Base-by-base conservation (phyloP, 2,797 vertebrate species). In the Acrocephalus scirpaceus region DNA sequence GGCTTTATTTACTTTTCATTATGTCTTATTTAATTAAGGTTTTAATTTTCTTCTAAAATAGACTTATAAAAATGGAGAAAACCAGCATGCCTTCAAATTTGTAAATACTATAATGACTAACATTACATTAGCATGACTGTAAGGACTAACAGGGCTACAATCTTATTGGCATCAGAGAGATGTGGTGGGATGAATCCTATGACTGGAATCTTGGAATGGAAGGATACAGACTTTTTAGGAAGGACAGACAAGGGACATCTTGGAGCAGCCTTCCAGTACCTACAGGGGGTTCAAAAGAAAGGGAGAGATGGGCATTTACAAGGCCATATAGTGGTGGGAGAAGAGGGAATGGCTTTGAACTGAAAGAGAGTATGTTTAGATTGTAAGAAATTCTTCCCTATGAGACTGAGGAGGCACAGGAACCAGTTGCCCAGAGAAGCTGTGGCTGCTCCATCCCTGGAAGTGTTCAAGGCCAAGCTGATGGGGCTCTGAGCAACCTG, bases 1-100 rank as follows among this genome's bases (percentile, higher is more conserved):
- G n/a, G 50, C 13, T 85, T 91, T 91, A 82, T 92, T 95, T 92
- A 92, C 61, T 67, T 86, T 88, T 84, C 50, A 67, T 69, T 38
- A 11, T 38, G 42, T 77, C 47, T 61, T 91, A 86, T 36, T 71
- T 89, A 22, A 69, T 56, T 17, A 69, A 84, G 62, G 54, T 80
- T 86, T 86, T 90, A 86, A 71, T 76, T 48, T 83, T 78, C 62
- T 84, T n/a, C 45, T 85, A 60, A 77, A 92, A 72, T 25, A 71
- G 65, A 25, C 48, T 20, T 15, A 38, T 25, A 44, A 83, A 82
- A 93, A 76, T 50, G 6, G 48, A 60, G 45, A 77, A 75, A 62
- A 40, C 6, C 51, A 69, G 50, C 30, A 44, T 89, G 27, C 54
- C n/a, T 48, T 57, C 4, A 22, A 26, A 36, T 90, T 82, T 53